A percentile compares a stretch with the other conserved stretches of the same genome.
These are phyloP conservation scores for Conger conger DNA, from an alignment of 2,113 vertebrate genomes.

Conservation along the genomic window DNA sequence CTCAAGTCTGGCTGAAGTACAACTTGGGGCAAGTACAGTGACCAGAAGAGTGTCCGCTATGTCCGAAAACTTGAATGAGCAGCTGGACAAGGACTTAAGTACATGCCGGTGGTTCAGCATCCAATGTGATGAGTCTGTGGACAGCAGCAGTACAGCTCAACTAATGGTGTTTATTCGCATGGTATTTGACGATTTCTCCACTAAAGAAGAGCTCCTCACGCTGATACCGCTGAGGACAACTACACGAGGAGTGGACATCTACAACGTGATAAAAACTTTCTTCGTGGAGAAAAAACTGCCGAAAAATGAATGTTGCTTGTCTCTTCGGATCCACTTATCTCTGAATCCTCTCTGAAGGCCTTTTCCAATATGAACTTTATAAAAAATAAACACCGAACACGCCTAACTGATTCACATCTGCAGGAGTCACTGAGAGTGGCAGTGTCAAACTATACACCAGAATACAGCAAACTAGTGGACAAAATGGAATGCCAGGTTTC, in stretches of 20 bases:
- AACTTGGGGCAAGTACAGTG: constrained; percentile 31
- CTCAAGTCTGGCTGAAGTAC: constrained; percentile 33
- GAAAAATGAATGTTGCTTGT: constrained; percentile 35
- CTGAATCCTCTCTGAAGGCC: too few relatives aligned
- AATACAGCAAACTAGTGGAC: constrained; percentile 40
- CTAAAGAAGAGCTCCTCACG: constrained; percentile 28
- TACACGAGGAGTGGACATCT: constrained; percentile 30
- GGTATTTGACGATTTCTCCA: constrained; percentile 31
- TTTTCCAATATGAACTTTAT: constrained; percentile 48
- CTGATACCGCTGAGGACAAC: constrained; percentile 30
- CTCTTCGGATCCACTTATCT: constrained; percentile 46
- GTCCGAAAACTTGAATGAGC: constrained; percentile 30
- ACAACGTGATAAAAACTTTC: constrained; percentile 8
- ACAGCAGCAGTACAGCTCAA: constrained; percentile 37
- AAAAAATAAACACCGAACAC: constrained; percentile 45
- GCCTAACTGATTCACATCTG: constrained; percentile 46
- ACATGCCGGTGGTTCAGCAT: constrained; percentile 38
- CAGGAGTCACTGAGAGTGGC: constrained; percentile 43
- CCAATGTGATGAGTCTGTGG: constrained; percentile 42
- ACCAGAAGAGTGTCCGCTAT: constrained; percentile 33
- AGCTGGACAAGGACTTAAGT: constrained; percentile 30
- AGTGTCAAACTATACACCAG: constrained; percentile 40
- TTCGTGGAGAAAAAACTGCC: constrained; percentile 38
- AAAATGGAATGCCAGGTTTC: constrained; percentile 39
- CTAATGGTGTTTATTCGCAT: constrained; percentile 29